Conservation (phyloP, 2,888 invertebrate species). For the Helobdella robusta region DNA sequence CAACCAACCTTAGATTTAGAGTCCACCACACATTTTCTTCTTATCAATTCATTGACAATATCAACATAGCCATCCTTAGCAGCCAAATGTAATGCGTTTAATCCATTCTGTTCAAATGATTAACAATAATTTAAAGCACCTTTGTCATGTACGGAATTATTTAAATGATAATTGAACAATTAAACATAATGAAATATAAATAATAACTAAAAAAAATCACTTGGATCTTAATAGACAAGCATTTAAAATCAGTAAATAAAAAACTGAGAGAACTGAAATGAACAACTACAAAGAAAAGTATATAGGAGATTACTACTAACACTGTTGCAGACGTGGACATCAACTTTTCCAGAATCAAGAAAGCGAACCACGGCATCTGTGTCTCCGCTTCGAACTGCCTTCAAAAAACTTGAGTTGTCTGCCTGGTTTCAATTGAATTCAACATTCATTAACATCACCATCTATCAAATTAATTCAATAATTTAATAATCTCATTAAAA, state of each 20-base stretch:
- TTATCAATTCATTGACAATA: slow-evolving; percentile 85
- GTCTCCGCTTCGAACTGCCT: slow-evolving; percentile 95
- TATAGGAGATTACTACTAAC: slow-evolving; percentile 59
- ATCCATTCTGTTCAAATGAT: slow-evolving; percentile 33
- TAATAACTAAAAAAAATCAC: too few relatives aligned
- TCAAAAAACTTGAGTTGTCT: slow-evolving; percentile 60
- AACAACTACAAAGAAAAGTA: too few relatives aligned
- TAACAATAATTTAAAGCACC: neutral
- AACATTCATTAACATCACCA: too few relatives aligned
- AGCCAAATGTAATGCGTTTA: slow-evolving; percentile 91
- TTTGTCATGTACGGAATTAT: neutral
- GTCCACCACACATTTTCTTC: slow-evolving; percentile 83
- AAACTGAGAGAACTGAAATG: too few relatives aligned
- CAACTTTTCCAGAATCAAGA: slow-evolving; percentile 78
- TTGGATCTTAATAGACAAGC: too few relatives aligned
- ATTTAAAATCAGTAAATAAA: too few relatives aligned
- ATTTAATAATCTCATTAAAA: too few relatives aligned
- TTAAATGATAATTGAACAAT: too few relatives aligned
- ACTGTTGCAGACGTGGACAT: slow-evolving; percentile 97
- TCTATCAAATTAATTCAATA: too few relatives aligned
- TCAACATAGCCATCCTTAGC: slow-evolving; percentile 93
- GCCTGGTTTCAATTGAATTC: neutral
- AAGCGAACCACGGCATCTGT: slow-evolving; percentile 93
- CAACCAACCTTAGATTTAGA: slow-evolving; percentile 68
- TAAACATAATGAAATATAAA: too few relatives aligned